Evolutionary conservation across 2,797 vertebrate species (phyloP), one percentile per base, ranked within the genome.

Genomic region (Gephyroberyx darwinii): DNA sequence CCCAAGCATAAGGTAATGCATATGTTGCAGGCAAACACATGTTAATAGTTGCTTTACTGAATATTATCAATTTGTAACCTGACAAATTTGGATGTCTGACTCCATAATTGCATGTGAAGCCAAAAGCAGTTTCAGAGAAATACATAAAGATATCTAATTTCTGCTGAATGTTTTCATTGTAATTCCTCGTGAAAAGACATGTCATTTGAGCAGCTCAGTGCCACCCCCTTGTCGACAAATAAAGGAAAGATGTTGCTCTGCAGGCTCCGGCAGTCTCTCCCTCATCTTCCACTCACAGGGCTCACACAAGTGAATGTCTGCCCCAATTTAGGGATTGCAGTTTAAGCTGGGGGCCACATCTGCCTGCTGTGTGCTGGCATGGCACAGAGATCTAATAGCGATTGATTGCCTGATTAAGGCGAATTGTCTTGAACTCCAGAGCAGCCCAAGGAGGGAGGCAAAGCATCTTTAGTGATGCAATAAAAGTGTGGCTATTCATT

Each of bases 331-430:
- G 77, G 64, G 62, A 69, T 84, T 85, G 84, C 79, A 74, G 64
- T 63, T 81, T 88, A 86, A 81, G 78, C 83, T 84, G 68, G 80
- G 77, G 84, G 87, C 71, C 83, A 85, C 84, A 89, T 90, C 82
- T 88, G 89, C 80, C 80, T 88, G 86, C 85, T 87, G 78, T 57
- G 80, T 82, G 77, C 85, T 81, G 69, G 71, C 75, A 82, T 77
- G 67, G 75, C 84, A 78, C 69, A 74, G 80, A 65, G 73, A 86
- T 86, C 83, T 90, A 92, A 91, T 89, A 78, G 81, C 88, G 82
- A 92, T 89, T 90, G 91, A 93, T 92, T 90, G 77, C 77, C 77
- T 86, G 87, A 91, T 92, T 90, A 91, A 81, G 73, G 77, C 62
- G 77, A 87, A 88, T 87, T 88, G 84, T 86, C 81, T 85, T 87